phyloP scores from a whole-genome alignment of 1,140 invertebrate species.

The Philopotamus ludificatus region DNA sequence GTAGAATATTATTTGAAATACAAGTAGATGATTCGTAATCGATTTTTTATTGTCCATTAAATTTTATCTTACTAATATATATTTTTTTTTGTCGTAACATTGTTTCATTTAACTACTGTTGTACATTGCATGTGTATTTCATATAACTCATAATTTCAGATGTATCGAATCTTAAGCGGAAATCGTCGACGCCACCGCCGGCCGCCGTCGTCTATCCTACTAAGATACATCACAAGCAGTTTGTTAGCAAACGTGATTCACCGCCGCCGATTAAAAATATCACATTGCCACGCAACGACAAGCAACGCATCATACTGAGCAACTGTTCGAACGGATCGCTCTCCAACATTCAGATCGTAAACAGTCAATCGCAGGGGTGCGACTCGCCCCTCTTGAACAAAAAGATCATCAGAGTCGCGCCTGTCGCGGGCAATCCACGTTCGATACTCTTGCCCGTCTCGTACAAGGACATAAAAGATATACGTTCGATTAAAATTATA shows the following conservation, averaged over 20 bases:
- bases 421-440: conserved; percentile 59
- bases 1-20: too few species aligned
- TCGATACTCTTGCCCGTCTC: conserved; percentile 68
- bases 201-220: conserved; percentile 46
- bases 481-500: conserved; percentile 71
- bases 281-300: conserved; percentile 17
- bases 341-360: conserved; percentile 51
- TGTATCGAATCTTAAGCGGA: conserved; percentile 44
- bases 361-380: conserved; percentile 49
- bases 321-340: conserved; percentile 24
- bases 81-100: too few species aligned
- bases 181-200: conserved; percentile 49
- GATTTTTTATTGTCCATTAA: too few species aligned
- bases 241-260: conserved; percentile 42
- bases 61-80: too few species aligned
- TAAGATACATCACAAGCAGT: conserved; percentile 52
- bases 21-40: too few species aligned
- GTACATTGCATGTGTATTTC: conserved; percentile 1
- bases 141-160: conserved; percentile 33
- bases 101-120: neutral
- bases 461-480: conserved; percentile 67
- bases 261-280: conserved; percentile 3
- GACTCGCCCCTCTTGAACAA: conserved; percentile 51
- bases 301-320: conserved; percentile 28
- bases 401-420: conserved; percentile 58